Evolutionary conservation across 2,113 vertebrate species (phyloP).

Genomic region (Ptychochromis oligacanthus): DNA sequence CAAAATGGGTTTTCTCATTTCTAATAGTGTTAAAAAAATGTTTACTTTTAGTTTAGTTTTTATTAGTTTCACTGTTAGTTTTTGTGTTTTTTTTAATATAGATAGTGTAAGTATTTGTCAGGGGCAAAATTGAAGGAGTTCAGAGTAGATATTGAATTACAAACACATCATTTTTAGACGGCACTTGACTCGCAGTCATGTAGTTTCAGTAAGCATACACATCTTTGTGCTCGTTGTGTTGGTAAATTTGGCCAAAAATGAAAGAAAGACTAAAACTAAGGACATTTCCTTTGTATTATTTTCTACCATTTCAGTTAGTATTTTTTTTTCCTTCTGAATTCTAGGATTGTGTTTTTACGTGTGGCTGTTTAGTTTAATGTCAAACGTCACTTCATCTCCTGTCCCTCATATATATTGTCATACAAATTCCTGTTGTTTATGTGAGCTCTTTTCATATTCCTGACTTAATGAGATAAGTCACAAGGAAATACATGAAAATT

Average conservation of each 20-base stretch:
- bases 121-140: too few relatives aligned
- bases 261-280: rapidly evolving
- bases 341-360: background rate
- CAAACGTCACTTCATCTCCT: background rate
- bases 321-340: background rate
- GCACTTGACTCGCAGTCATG: background rate
- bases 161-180: background rate
- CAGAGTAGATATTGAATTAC: background rate
- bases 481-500: background rate
- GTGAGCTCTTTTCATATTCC: background rate
- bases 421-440: background rate
- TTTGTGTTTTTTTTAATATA: too few relatives aligned
- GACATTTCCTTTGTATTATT: background rate
- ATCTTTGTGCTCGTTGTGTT: background rate
- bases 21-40: too few relatives aligned
- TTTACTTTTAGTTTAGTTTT: too few relatives aligned
- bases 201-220: background rate
- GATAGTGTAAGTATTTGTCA: too few relatives aligned
- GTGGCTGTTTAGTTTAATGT: background rate
- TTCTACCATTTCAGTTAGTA: background rate
- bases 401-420: background rate
- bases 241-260: too few relatives aligned
- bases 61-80: too few relatives aligned
- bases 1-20: too few relatives aligned
- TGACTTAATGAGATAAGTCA: background rate